phyloP scores from a whole-genome alignment of 2,113 vertebrate genomes.

The Columba janthina region DNA sequence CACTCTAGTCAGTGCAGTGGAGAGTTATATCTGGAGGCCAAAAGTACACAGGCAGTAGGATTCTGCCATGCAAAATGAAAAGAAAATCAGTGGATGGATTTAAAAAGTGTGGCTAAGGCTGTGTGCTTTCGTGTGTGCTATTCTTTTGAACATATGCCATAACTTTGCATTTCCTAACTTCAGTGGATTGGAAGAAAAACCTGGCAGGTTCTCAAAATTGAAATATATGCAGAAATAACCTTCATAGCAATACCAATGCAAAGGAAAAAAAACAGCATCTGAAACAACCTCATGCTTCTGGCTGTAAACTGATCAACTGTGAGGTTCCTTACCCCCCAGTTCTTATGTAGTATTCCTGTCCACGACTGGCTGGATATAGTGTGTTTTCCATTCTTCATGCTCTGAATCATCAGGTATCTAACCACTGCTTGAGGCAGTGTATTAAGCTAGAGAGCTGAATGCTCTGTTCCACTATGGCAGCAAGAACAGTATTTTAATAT shows the following conservation, averaged over 20 bases:
- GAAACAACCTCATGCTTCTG: background rate
- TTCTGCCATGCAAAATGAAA: background rate
- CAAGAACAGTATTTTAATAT: slow-evolving; percentile 56
- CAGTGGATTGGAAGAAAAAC: background rate
- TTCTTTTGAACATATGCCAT: slow-evolving; percentile 1
- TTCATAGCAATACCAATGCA: background rate
- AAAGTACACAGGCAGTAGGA: background rate
- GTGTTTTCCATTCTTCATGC: slow-evolving; percentile 37
- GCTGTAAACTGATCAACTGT: background rate
- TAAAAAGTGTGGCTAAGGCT: background rate
- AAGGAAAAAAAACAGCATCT: background rate
- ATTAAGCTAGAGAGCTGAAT: background rate
- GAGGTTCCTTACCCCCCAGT: background rate
- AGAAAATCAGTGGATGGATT: background rate
- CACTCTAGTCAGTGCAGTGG: background rate
- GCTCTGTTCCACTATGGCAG: background rate
- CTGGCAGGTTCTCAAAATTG: background rate
- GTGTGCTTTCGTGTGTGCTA: background rate
- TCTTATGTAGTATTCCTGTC: slow-evolving; percentile 13
- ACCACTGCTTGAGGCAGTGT: slow-evolving; percentile 19
- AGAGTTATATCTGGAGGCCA: background rate
- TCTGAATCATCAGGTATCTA: slow-evolving; percentile 56
- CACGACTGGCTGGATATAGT: slow-evolving; percentile 43
- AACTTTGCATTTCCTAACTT: slow-evolving; percentile 31
- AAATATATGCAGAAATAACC: slow-evolving; percentile 59